phyloP scores from a whole-genome alignment of 1,140 invertebrate genomes.

The Drosophila kohkoa region DNA sequence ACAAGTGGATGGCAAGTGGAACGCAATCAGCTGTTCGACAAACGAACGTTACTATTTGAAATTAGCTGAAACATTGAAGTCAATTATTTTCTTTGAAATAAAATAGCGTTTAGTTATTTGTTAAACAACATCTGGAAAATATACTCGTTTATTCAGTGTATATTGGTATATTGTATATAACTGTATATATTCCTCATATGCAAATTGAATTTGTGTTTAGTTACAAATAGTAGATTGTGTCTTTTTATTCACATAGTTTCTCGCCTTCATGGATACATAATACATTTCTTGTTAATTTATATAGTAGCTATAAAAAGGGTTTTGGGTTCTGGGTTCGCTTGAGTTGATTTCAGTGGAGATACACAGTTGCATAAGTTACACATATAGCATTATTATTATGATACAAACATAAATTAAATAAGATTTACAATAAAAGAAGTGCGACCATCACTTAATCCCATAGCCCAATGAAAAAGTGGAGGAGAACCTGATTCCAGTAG shows the following conservation, averaged over 20 bases:
- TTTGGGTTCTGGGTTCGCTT: constrained; percentile 43
- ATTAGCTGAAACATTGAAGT: not conserved
- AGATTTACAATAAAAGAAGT: constrained; percentile 25
- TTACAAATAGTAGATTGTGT: constrained; percentile 42
- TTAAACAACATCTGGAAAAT: constrained; percentile 59
- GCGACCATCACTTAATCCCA: constrained; percentile 14
- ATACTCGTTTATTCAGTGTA: constrained; percentile 54
- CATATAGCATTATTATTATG: constrained; percentile 15
- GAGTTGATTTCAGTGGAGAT: constrained; percentile 63
- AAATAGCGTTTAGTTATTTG: constrained; percentile 34
- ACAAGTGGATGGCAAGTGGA: constrained; percentile 45
- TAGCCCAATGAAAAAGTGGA: not conserved
- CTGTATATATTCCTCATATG: constrained; percentile 43
- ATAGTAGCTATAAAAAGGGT: constrained; percentile 23
- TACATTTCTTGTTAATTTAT: constrained; percentile 41
- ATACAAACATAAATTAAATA: constrained; percentile 66
- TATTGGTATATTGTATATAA: constrained; percentile 29
- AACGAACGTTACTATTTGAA: not conserved
- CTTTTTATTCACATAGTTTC: constrained; percentile 58
- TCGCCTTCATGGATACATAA: constrained; percentile 61
- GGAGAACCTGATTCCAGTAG: not conserved
- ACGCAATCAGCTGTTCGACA: constrained; percentile 14
- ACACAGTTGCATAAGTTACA: constrained; percentile 45
- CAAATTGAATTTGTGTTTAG: constrained; percentile 66
- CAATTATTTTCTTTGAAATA: not conserved